Evolutionary conservation across 37 sponge, comb jelly and placozoan species (phyloP), one percentile per base, ranked within the genome.

Genomic region (Aphrocallistes beatrix): DNA sequence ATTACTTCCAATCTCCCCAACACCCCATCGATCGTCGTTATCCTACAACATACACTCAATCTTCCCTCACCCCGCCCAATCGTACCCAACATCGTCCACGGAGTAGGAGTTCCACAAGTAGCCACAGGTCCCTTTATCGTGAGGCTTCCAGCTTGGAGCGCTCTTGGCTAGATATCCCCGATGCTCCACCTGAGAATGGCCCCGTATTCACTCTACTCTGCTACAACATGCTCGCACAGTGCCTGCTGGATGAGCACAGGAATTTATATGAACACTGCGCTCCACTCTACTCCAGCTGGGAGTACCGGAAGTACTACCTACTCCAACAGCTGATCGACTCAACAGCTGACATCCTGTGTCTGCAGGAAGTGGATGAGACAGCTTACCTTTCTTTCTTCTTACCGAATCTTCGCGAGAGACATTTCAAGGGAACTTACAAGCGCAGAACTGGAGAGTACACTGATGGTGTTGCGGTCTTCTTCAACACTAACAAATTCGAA

Each of bases 401-500:
- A 30, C 92, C 92, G 0, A 38, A 90, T 37, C 85, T 93, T 23
- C 23, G 40, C 21, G 23, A 50, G 36, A 81, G 81, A 17, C 92
- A 91, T 0, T 96, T 89, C 85, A 32, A 48, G 38, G 94, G 97
- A 19, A 23, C 89, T 16, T 96, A 85, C 86, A 49, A 90, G 85
- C 85, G 87, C 40, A 50, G 97, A 13, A 94, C 94, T 36, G 96
- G 96, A 0, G 21, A 42, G 0, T 38, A 91, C 50, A 51, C 37
- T 1, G 97, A 96, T 87, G 97, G 97, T 38, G 94, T 95, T 88
- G 97, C 97, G 0, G 0, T 92, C 36, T 96, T 96, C 85, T 94
- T 89, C 39, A 40, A 37, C 21, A 37, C 23, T 0, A 21, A 48
- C 23, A 36, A 34, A 36, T 90, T 96, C 82, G 83, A 90, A 38